phyloP scores from a whole-genome alignment of 2,888 invertebrate species.

The Hemicrepidius hirtus region DNA sequence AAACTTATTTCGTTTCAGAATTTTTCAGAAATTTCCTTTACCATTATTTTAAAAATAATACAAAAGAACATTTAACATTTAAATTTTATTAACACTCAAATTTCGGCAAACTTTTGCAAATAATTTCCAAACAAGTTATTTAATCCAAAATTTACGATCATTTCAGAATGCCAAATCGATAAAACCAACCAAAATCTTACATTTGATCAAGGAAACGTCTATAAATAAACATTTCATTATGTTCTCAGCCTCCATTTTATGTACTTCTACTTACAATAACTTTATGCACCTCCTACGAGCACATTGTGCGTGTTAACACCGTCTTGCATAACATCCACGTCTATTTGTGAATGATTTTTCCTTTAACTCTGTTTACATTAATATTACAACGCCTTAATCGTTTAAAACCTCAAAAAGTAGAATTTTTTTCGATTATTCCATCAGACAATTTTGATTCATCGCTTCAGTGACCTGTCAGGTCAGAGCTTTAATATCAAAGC shows the following conservation, averaged over 20 bases:
- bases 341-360: not conserved
- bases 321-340: conserved; percentile 23
- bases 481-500: conserved; percentile 33
- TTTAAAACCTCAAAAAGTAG: not conserved
- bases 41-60: too few species aligned
- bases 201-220: not conserved
- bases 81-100: not conserved
- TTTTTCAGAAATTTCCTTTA: too few species aligned
- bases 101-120: conserved; percentile 1
- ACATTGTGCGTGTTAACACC: conserved; percentile 19
- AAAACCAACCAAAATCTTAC: not conserved
- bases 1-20: too few species aligned
- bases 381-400: not conserved
- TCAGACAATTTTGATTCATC: conserved; percentile 22
- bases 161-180: not conserved
- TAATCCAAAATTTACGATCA: not conserved
- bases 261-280: conserved; percentile 18
- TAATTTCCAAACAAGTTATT: not conserved
- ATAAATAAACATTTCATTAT: conserved; percentile 13
- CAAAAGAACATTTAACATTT: too few species aligned
- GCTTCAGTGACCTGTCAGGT: conserved; percentile 31
- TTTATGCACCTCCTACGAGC: conserved; percentile 19
- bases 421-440: not conserved
- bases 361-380: not conserved
- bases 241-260: conserved; percentile 23